Conservation (phyloP, 2,888 invertebrate species). For the Arge pagana region DNA sequence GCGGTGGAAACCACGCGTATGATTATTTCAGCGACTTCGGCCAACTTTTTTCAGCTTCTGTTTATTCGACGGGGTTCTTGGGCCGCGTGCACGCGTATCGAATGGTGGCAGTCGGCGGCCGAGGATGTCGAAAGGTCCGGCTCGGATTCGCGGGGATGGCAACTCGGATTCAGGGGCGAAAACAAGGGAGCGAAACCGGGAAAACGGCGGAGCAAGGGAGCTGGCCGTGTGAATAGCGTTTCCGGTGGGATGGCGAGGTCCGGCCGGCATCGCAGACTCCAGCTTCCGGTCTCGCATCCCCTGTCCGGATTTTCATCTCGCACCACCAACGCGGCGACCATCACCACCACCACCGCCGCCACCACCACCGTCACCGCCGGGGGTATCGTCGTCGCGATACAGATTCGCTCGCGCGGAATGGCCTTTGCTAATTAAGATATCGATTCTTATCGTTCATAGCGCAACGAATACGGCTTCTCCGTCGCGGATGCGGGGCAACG, state of each 20-base stretch:
- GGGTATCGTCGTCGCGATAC: too few relatives aligned
- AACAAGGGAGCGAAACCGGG: conserved; percentile 27
- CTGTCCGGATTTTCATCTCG: conserved; percentile 43
- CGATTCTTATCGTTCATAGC: conserved; percentile 57
- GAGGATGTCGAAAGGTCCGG: background rate
- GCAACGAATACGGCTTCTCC: too few relatives aligned
- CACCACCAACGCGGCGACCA: conserved; percentile 36
- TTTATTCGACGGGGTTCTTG: conserved; percentile 33
- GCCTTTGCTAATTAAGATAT: conserved; percentile 57
- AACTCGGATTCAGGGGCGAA: background rate
- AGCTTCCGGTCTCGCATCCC: conserved; percentile 59
- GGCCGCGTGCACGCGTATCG: conserved; percentile 48
- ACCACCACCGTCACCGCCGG: too few relatives aligned
- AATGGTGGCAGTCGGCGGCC: conserved; percentile 42
- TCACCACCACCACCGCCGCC: conserved; percentile 32
- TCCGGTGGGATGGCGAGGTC: conserved; percentile 57
- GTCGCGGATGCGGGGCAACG: too few relatives aligned
- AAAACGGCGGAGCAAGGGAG: conserved; percentile 44
- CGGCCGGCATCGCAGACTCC: conserved; percentile 54
- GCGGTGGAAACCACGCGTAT: conserved; percentile 19
- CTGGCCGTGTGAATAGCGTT: conserved; percentile 56
- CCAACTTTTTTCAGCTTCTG: conserved; percentile 37
- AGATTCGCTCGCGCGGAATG: conserved; percentile 34
- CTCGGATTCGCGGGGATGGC: conserved; percentile 57
- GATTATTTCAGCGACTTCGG: conserved; percentile 36